Conservation (phyloP, 2,113 vertebrate genomes). For the Silurus asotus region DNA sequence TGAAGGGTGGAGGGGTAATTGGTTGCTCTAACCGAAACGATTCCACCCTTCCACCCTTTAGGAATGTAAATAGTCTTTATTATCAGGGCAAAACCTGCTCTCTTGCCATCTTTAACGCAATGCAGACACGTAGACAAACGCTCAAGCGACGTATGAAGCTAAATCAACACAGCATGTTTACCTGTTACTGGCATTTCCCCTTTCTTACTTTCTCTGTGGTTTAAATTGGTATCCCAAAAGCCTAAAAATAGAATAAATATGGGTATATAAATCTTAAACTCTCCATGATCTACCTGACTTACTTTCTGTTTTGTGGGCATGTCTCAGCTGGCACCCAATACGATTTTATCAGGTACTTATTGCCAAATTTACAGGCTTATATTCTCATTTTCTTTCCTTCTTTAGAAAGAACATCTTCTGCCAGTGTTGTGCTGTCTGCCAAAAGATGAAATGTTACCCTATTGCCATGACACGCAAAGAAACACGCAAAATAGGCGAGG, state of each 20-base stretch:
- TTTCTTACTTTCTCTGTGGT: background rate
- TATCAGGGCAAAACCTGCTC: constrained; percentile 41
- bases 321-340: constrained; percentile 12
- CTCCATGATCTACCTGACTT: background rate
- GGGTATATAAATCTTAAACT: background rate
- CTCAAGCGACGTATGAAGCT: background rate
- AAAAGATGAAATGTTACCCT: background rate
- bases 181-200: background rate
- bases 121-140: background rate
- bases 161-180: background rate
- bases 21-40: constrained; percentile 17
- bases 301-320: constrained; percentile 21
- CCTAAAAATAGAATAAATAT: background rate
- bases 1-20: background rate
- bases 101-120: constrained; percentile 19
- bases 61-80: constrained; percentile 43
- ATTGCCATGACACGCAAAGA: background rate
- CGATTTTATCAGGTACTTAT: background rate
- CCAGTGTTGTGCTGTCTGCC: background rate
- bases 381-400: background rate
- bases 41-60: constrained; percentile 35
- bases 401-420: background rate
- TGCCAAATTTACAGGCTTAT: background rate
- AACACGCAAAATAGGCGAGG: background rate
- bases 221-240: background rate